Base-by-base conservation (phyloP, 2,888 invertebrate genomes). In the Stenichneumon culpator region DNA sequence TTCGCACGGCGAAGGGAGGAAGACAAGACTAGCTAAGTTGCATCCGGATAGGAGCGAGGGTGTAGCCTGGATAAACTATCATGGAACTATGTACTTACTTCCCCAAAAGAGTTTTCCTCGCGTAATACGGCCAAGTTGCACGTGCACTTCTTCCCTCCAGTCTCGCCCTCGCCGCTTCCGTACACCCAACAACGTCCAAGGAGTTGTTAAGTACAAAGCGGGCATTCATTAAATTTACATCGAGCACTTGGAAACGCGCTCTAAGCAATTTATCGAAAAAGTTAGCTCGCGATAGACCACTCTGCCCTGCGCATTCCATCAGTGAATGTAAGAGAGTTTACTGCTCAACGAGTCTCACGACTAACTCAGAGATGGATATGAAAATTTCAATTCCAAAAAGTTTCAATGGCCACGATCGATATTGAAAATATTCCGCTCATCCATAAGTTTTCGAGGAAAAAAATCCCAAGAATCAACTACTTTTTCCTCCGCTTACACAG, bases 181-280 rank as follows among this genome's bases (percentile, higher is more conserved):
- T 52, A 9, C 67, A 50, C 47, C 25, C 52, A 19, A 25, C 32
- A 70, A 44, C 67, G 70, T 67, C 72, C 72, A 50, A 47, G 60
- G 11, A 85, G 60, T 82, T 82, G 39, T 85, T 63, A 86, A 86
- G 80, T 83, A 80, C 73, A 81, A 83, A 86, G 86, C 78, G 80
- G 52, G 78, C 73, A 83, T 79, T 86, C 83, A 78, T 86, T 86
- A 83, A 80, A 83, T 86, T 86, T 80, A 68, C 83, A 86, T 80
- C 78, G 83, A 83, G 86, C 86, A 86, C 80, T 86, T 74, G 80
- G 69, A 63, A 57, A 78, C 72, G 67, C 63, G 69, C 80, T 81
- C 77, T 78, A 86, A 86, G 83, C 86, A 83, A 86, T 86, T 86
- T 81, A 80, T 78, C 80, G 83, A 69, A 78, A 83, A 83, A 86